Conservation (phyloP, 2,113 vertebrate genomes). For the Lucifuga dentata region DNA sequence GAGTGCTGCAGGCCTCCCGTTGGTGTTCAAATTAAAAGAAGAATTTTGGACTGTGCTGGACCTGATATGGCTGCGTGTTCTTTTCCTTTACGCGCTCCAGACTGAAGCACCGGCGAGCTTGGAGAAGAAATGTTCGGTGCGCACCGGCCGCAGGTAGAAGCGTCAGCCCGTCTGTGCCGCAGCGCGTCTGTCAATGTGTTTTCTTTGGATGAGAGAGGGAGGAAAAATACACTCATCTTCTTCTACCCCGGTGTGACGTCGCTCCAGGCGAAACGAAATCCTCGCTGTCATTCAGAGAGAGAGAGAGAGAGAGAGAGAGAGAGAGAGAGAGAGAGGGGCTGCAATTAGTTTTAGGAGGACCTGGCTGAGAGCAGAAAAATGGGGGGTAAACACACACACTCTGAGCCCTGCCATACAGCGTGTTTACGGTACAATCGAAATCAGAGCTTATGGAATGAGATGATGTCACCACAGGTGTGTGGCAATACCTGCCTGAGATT, state of each 20-base stretch:
- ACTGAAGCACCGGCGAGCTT: conserved; percentile 40
- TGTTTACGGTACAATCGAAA: conserved; percentile 70
- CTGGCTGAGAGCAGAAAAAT: conserved; percentile 18
- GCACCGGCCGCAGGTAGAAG: conserved; percentile 70
- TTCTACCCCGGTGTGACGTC: conserved; percentile 81
- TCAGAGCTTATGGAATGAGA: conserved; percentile 64
- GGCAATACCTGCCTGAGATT: conserved; percentile 29
- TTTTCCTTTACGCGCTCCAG: conserved; percentile 33
- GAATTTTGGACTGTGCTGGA: too few species aligned
- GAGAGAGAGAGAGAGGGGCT: conserved; percentile 38
- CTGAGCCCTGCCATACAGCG: conserved; percentile 9
- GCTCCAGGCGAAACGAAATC: conserved; percentile 78
- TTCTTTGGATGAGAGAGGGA: conserved; percentile 65
- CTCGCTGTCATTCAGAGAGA: conserved; percentile 77
- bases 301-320: conserved; percentile 1
- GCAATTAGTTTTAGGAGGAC: conserved; percentile 57
- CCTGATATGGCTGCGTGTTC: conserved; percentile 7
- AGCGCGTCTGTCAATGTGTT: conserved; percentile 52
- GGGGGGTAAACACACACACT: conserved; percentile 30
- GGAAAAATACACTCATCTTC: conserved; percentile 73
- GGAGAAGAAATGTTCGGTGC: conserved; percentile 24
- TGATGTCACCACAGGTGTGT: conserved; percentile 78
- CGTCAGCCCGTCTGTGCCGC: conserved; percentile 41
- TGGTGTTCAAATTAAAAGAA: background rate
- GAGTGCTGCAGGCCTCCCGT: background rate